Conservation (phyloP, 2,113 vertebrate genomes). For the Formicarius rufipectus region DNA sequence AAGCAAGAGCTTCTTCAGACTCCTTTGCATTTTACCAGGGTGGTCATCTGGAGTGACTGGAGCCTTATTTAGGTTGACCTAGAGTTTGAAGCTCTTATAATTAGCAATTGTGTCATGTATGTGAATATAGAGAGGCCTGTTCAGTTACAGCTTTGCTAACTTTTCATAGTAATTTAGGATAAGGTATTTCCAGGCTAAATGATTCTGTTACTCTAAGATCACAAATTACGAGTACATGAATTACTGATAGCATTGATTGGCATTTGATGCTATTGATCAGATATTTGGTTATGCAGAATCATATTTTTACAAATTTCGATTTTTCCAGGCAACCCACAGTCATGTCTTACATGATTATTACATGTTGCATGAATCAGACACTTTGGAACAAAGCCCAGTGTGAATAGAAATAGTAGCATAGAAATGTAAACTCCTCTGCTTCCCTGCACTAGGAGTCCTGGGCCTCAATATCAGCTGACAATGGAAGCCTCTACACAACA, state of each 20-base stretch:
- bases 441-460: background rate
- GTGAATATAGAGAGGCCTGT: background rate
- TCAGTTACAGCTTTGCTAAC: background rate
- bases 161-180: background rate
- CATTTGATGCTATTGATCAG: background rate
- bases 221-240: background rate
- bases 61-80: background rate
- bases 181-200: background rate
- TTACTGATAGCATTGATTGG: background rate
- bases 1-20: background rate
- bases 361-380: background rate
- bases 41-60: background rate
- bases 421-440: background rate
- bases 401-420: background rate
- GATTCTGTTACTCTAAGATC: background rate
- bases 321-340: background rate
- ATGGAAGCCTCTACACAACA: background rate
- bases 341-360: background rate
- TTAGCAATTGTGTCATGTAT: background rate
- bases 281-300: background rate
- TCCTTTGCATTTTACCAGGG: rapidly evolving
- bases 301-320: background rate
- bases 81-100: background rate
- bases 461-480: background rate
- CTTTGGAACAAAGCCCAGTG: background rate